A percentile compares a stretch with the other conserved stretches of the same genome.
phyloP scores from a whole-genome alignment of 2,888 invertebrate genomes.

The Drosophila dives region DNA sequence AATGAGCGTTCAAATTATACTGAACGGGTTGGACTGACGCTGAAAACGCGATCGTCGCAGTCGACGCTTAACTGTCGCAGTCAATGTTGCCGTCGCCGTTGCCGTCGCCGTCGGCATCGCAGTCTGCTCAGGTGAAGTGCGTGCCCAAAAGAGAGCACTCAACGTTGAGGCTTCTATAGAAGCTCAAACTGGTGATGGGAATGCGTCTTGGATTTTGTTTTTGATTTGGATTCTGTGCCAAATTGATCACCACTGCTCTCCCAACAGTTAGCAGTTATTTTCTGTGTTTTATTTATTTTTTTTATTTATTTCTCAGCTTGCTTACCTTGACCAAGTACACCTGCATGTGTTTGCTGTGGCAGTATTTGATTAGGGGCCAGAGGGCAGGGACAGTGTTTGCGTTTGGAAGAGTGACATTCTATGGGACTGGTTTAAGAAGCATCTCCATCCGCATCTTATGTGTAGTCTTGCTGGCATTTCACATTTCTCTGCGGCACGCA shows the following conservation, averaged over 20 bases:
- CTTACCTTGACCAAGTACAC: constrained; percentile 72
- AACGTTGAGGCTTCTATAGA: constrained; percentile 45
- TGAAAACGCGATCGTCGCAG: constrained; percentile 16
- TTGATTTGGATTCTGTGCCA: constrained; percentile 47
- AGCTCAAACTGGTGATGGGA: constrained; percentile 36
- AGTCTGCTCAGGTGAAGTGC: constrained; percentile 17
- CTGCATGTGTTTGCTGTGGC: constrained; percentile 29
- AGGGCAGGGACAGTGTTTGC: background rate
- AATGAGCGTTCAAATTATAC: constrained; percentile 76
- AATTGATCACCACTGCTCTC: constrained; percentile 24
- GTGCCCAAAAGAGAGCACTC: constrained; percentile 50
- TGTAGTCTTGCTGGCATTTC: constrained; percentile 5
- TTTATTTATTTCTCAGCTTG: constrained; percentile 35
- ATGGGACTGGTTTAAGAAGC: constrained; percentile 34
- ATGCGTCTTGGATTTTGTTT: constrained; percentile 16
- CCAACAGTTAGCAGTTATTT: constrained; percentile 34
- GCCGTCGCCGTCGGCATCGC: constrained; percentile 2
- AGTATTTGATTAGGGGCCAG: constrained; percentile 2
- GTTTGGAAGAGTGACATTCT: constrained; percentile 30
- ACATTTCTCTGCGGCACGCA: constrained; percentile 25
- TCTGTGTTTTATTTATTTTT: constrained; percentile 1
- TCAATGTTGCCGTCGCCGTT: constrained; percentile 2
- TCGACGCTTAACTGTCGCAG: constrained; percentile 5
- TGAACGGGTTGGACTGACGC: constrained; percentile 53
- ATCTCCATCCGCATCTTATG: background rate